Percentiles rank a stretch among this genome's conserved stretches.
These are phyloP conservation scores for Sclerurus mexicanus DNA, from an alignment of 2,113 vertebrate genomes.

Conservation along the genomic window DNA sequence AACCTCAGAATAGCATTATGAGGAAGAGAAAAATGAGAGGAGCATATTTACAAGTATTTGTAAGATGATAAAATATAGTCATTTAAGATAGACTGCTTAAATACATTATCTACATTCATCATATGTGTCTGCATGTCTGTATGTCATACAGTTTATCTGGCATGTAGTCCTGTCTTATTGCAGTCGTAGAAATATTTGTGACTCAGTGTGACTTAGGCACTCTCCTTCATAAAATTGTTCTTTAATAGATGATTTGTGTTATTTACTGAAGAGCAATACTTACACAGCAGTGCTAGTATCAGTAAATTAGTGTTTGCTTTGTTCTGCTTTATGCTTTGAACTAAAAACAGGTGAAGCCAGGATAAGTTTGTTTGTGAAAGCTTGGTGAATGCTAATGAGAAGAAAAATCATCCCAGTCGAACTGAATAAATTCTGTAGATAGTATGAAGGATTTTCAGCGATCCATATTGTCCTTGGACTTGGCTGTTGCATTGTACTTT, in stretches of 20 bases:
- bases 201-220: not conserved
- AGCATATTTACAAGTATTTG: not conserved
- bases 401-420: conserved; percentile 45
- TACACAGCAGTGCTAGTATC: not conserved
- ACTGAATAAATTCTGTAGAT: conserved; percentile 42
- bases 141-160: not conserved
- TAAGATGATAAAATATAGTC: not conserved
- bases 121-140: not conserved
- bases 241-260: not conserved
- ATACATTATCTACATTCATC: not conserved
- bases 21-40: not conserved
- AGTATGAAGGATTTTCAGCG: conserved; percentile 55
- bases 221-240: not conserved
- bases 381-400: conserved; percentile 55
- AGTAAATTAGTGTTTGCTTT: not conserved
- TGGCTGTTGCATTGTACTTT: conserved; percentile 78
- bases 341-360: not conserved
- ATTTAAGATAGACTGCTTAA: not conserved
- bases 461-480: conserved; percentile 80
- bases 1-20: not conserved
- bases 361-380: conserved; percentile 27
- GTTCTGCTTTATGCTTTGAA: not conserved
- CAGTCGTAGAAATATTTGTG: not conserved
- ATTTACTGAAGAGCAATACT: not conserved
- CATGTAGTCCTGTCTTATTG: not conserved